Evolutionary conservation across 2,797 vertebrate species (phyloP), one percentile per base, ranked within the genome.

Genomic region (Pangasius larnaudii): DNA sequence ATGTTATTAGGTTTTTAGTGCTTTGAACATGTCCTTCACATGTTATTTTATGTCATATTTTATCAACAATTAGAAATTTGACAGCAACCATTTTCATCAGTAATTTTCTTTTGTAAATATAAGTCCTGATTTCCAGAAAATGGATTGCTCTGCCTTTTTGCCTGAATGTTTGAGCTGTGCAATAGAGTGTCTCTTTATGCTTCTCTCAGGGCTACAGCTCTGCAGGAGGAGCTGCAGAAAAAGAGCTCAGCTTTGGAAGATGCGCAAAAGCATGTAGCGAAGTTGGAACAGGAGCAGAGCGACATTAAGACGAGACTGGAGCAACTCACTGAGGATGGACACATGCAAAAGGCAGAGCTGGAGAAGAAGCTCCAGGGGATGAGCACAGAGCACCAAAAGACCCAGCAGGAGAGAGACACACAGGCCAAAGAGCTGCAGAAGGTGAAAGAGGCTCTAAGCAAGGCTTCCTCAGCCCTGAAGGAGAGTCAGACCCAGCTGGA

Each of bases 191-290:
- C 0, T 39, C 16, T 58, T 33, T 58, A 2, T 49, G 4, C 27
- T 51, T 78, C 19, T 87, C n/a, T 88, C 53, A 96, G 96, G 87
- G 86, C 92, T 88, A 59, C 87, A 72, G 90, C 75, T 87, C 92
- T 96, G 88, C 97, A 97, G 42, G 92, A 96, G 89, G 97, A 99
- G 88, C 90, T 98, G 27, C 96, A 97, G 94, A 98, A 96, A 92
- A 98, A 97, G 92, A 93, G 93, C 3, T 94, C 97, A 58, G 89
- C 94, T n/a, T 92, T 99, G 89, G 94, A 95, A 89, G 95, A 96
- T 87, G 89, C 88, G 0, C 96, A 95, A 87, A 94, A 97, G 91
- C 94, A 96, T 89, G 92, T 97, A 91, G 92, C 95, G 84, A 93
- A 93, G 86, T 92, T 94, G n/a, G 96, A 97, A 89, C 94, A 96